phyloP scores from a whole-genome alignment of 1,140 invertebrate genomes.

The Drosophila ercepeae region DNA sequence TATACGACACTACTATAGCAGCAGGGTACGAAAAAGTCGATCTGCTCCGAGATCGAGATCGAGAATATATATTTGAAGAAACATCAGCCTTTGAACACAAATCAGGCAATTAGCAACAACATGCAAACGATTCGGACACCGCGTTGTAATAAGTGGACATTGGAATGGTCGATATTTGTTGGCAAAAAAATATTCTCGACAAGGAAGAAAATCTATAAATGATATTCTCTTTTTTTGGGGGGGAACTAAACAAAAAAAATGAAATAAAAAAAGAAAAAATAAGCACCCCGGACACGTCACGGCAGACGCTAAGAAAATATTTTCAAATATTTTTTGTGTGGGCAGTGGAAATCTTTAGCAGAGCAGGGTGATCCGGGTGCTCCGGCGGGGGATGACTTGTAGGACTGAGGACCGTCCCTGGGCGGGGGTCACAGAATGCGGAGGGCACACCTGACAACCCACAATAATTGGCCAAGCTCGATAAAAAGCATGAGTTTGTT shows the following conservation, averaged over 20 bases:
- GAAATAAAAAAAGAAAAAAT: slow-evolving; percentile 27
- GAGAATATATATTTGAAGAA: not conserved
- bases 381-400: not conserved
- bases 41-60: not conserved
- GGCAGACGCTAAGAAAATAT: slow-evolving; percentile 35
- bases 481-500: slow-evolving; percentile 16
- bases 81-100: slow-evolving; percentile 38
- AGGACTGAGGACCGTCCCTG: slow-evolving; percentile 55
- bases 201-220: slow-evolving; percentile 31
- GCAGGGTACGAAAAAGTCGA: not conserved
- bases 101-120: slow-evolving; percentile 78
- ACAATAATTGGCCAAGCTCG: slow-evolving; percentile 31
- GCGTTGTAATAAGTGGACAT: slow-evolving; percentile 76
- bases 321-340: slow-evolving; percentile 46
- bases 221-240: slow-evolving; percentile 38
- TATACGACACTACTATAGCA: not conserved
- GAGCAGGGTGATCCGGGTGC: slow-evolving; percentile 10
- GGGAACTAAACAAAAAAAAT: slow-evolving; percentile 25
- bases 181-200: slow-evolving; percentile 50
- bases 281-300: slow-evolving; percentile 52
- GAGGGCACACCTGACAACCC: slow-evolving; percentile 62
- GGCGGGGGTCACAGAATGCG: slow-evolving; percentile 53
- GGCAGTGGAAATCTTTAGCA: slow-evolving; percentile 74
- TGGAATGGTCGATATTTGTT: slow-evolving; percentile 69
- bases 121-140: slow-evolving; percentile 67